Evolutionary conservation across 2,888 invertebrate genomes (phyloP).

Genomic region (Hirtodrosophila cameraria): DNA sequence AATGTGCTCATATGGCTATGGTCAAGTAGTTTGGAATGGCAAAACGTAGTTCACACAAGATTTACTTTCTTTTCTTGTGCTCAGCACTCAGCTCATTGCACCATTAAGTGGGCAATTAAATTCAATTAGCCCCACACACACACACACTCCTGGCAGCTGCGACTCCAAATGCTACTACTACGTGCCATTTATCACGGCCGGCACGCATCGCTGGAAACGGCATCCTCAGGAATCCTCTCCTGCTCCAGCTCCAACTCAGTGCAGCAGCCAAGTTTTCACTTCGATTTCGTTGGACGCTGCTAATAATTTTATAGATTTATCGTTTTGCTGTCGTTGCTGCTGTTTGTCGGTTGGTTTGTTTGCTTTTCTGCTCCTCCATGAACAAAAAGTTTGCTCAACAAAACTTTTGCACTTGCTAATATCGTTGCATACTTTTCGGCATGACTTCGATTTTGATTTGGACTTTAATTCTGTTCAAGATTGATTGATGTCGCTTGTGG

Average conservation of each 20-base stretch:
- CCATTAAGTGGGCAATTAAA: slow-evolving; percentile 83
- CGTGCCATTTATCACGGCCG: slow-evolving; percentile 49
- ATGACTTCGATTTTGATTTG: slow-evolving; percentile 35
- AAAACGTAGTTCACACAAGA: slow-evolving; percentile 13
- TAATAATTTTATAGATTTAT: slow-evolving; percentile 76
- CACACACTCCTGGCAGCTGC: slow-evolving; percentile 15
- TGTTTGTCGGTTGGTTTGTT: slow-evolving; percentile 33
- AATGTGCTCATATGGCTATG: not conserved
- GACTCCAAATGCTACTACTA: slow-evolving; percentile 14
- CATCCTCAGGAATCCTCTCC: not conserved
- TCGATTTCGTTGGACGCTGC: slow-evolving; percentile 51
- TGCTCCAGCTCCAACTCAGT: not conserved
- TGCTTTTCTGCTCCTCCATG: slow-evolving; percentile 13
- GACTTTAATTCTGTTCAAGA: slow-evolving; percentile 51
- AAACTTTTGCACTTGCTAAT: slow-evolving; percentile 9
- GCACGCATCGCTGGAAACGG: slow-evolving; percentile 31
- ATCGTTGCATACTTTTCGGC: slow-evolving; percentile 16
- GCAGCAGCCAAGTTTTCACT: slow-evolving; percentile 40
- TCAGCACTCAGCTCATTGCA: slow-evolving; percentile 78
- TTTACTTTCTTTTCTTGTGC: slow-evolving; percentile 38
- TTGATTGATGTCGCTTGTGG: slow-evolving; percentile 45
- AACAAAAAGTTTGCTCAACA: slow-evolving; percentile 18
- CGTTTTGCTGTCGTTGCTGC: slow-evolving; percentile 30
- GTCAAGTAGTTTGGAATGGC: slow-evolving; percentile 8
- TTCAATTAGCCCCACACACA: slow-evolving; percentile 80